phyloP scores from a whole-genome alignment of 2,888 invertebrate genomes.

The Girardia tigrina region DNA sequence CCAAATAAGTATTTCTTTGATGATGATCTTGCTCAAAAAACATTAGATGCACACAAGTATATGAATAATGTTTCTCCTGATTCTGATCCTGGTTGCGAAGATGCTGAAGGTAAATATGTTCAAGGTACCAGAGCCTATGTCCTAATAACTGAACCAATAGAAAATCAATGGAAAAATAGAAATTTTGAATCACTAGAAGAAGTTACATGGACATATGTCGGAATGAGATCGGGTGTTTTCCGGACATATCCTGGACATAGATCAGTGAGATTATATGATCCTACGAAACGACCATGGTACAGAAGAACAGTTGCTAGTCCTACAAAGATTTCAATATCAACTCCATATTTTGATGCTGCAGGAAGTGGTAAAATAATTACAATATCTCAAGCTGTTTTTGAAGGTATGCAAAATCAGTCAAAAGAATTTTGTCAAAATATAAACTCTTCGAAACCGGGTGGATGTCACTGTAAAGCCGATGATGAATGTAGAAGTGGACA shows the following conservation, averaged over 20 bases:
- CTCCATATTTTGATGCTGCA: slow-evolving; percentile 51
- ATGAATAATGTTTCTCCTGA: slow-evolving; percentile 43
- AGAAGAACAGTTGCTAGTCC: slow-evolving; percentile 47
- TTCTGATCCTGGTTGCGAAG: slow-evolving; percentile 32
- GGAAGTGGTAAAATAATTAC: slow-evolving; percentile 51
- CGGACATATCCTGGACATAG: slow-evolving; percentile 51
- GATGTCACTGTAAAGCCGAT: slow-evolving; percentile 47
- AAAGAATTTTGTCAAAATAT: slow-evolving; percentile 27
- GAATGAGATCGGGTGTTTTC: slow-evolving; percentile 51
- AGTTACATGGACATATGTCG: slow-evolving; percentile 50
- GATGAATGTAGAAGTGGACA: slow-evolving; percentile 48
- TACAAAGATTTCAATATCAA: slow-evolving; percentile 49
- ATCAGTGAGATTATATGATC: slow-evolving; percentile 48
- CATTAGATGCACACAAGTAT: slow-evolving; percentile 49
- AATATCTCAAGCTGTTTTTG: slow-evolving; percentile 51
- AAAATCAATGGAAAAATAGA: slow-evolving; percentile 47
- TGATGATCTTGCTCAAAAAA: slow-evolving; percentile 49
- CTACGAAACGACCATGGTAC: slow-evolving; percentile 50
- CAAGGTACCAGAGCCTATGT: slow-evolving; percentile 51
- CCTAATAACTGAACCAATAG: slow-evolving; percentile 49
- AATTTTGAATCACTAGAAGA: slow-evolving; percentile 49
- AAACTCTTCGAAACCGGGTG: slow-evolving; percentile 42
- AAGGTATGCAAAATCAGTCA: slow-evolving; percentile 44
- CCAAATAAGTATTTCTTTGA: slow-evolving; percentile 50
- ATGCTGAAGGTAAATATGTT: slow-evolving; percentile 42